Conservation (phyloP, 2,888 invertebrate genomes). For the Linnaemya vulpina region DNA sequence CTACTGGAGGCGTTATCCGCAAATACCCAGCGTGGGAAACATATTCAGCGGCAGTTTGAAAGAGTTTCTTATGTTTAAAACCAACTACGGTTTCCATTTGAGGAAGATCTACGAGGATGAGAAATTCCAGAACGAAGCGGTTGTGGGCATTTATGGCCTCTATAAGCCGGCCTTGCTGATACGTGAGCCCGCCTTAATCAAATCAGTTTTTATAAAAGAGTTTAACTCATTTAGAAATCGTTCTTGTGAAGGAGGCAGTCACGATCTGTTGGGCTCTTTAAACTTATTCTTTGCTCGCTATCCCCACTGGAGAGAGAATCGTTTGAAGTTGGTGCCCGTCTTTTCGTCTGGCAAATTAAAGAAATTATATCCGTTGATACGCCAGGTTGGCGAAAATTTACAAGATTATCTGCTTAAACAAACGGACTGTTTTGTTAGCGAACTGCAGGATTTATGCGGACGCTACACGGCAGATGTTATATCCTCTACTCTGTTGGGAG, state of each 20-base stretch:
- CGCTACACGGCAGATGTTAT: conserved; percentile 79
- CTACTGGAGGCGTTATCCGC: conserved; percentile 20
- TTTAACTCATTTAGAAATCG: conserved; percentile 77
- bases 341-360: conserved; percentile 77
- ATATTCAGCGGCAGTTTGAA: conserved; percentile 79
- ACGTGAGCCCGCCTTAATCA: conserved; percentile 82
- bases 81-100: conserved; percentile 79
- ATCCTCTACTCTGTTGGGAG: conserved; percentile 76
- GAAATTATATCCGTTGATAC: conserved; percentile 79
- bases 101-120: conserved; percentile 78
- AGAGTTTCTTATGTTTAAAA: conserved; percentile 78
- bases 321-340: conserved; percentile 75
- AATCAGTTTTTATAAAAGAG: conserved; percentile 81
- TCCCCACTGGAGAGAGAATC: conserved; percentile 77
- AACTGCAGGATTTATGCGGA: conserved; percentile 77
- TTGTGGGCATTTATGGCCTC: conserved; percentile 81
- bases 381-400: conserved; percentile 73
- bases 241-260: conserved; percentile 76
- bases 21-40: conserved; percentile 30
- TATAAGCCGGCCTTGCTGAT: conserved; percentile 82
- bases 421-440: conserved; percentile 20
- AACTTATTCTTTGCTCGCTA: conserved; percentile 78
- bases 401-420: conserved; percentile 70
- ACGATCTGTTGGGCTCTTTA: conserved; percentile 76
- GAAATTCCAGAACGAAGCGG: conserved; percentile 72